Evolutionary conservation across 92 coral and sea anemone genomes (phyloP), one percentile per base, ranked within the genome.

Genomic region (Pocillopora meandrina): DNA sequence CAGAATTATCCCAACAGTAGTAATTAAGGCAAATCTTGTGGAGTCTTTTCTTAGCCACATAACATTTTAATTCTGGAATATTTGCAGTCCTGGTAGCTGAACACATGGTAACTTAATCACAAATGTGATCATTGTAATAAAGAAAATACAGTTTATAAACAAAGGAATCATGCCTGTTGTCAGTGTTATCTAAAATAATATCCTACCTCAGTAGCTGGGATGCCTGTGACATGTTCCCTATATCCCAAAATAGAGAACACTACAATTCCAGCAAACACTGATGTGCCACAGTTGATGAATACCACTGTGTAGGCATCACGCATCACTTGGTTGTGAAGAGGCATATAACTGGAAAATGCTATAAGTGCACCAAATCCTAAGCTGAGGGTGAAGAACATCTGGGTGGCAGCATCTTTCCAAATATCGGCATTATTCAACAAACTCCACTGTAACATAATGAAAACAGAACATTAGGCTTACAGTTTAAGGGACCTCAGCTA

Each of bases 331-430:
- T 96, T 96, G 65, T 96, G 88, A 31, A 90, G 74, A 0, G 99
- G 98, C 98, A 97, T 95, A 90, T 97, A 97, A 65, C 99, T 97
- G 61, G 99, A 97, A 73, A 97, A 97, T 23, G 99, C 97, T 9
- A 92, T 92, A 55, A 97, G 94, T 21, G 99, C 99, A 62, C 99
- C 99, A 86, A 97, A 97, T 20, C 97, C 99, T 87, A 97, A 83
- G 79, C 98, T 96, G 74, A 96, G 95, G 9, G 99, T 97, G 83
- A 97, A 95, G 82, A 97, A 97, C 99, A 96, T 94, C 84, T 96
- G 99, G 15, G 99, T 96, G 33, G 99, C 99, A 56, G 99, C 99
- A 82, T 96, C 99, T 85, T 92, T 96, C 99, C 99, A 96, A 80
- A 94, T 93, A 85, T 94, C 85, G 75, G 98, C 98, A 84, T 94